Evolutionary conservation across 2,113 vertebrate species (phyloP).

Genomic region (Herpailurus yagouaroundi): DNA sequence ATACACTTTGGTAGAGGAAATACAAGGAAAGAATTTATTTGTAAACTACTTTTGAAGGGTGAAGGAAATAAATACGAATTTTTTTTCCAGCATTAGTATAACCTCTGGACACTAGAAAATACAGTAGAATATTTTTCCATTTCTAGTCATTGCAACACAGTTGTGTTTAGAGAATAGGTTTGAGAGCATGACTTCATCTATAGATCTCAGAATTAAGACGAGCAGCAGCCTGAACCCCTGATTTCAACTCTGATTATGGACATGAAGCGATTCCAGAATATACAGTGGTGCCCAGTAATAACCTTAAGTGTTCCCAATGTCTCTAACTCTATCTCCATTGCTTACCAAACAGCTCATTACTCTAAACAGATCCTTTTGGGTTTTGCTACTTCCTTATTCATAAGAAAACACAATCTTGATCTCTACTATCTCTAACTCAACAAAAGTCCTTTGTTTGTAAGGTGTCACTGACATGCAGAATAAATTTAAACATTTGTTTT

Average conservation of each 20-base stretch:
- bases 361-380: neutral
- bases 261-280: neutral
- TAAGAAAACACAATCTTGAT: neutral
- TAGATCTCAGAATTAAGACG: slow-evolving; percentile 21
- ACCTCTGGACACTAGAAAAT: slow-evolving; percentile 42
- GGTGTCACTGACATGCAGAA: neutral
- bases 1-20: slow-evolving; percentile 33
- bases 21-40: slow-evolving; percentile 67
- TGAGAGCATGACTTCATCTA: neutral
- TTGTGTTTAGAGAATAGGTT: neutral
- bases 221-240: neutral
- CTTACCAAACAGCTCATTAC: neutral
- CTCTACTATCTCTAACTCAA: neutral
- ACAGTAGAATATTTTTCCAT: slow-evolving; percentile 18
- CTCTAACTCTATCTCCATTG: neutral
- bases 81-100: neutral
- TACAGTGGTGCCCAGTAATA: neutral
- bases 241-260: neutral
- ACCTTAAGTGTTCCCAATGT: neutral
- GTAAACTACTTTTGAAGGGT: slow-evolving; percentile 64
- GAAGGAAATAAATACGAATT: slow-evolving; percentile 62
- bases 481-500: slow-evolving; percentile 1
- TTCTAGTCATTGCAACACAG: neutral
- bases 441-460: neutral
- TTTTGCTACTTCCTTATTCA: neutral